Evolutionary conservation across 2,113 vertebrate genomes (phyloP).

Genomic region (Siphamia tubifer): DNA sequence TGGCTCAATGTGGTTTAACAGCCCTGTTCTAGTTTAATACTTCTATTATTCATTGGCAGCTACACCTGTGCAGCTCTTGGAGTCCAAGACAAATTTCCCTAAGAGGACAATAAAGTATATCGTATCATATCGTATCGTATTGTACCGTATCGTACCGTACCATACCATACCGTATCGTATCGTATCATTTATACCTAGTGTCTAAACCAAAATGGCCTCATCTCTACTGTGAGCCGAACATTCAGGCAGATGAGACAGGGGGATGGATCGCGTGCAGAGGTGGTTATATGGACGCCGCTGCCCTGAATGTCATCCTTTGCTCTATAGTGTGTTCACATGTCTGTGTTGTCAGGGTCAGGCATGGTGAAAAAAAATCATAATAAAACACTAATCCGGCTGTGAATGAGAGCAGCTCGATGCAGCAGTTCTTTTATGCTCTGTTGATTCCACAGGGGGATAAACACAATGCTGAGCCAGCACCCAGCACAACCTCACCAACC

Average conservation of each 20-base stretch:
- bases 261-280: background rate
- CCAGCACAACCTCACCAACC: slow-evolving; percentile 38
- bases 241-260: background rate
- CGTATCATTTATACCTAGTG: no score
- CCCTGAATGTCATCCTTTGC: background rate
- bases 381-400: slow-evolving; percentile 76
- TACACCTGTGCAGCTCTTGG: no score
- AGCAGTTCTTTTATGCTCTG: slow-evolving; percentile 79
- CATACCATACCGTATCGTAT: no score
- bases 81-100: no score
- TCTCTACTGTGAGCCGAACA: slow-evolving; percentile 28
- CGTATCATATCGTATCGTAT: no score
- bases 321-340: background rate
- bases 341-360: slow-evolving; percentile 3
- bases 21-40: no score
- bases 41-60: no score
- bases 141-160: no score
- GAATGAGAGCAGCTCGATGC: slow-evolving; percentile 78
- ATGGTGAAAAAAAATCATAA: slow-evolving; percentile 8
- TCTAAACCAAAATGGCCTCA: no score
- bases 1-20: no score
- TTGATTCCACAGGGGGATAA: slow-evolving; percentile 66
- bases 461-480: slow-evolving; percentile 74
- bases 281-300: background rate
- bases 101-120: no score